Conservation (phyloP, 2,113 vertebrate genomes). For the Vicugna pacos region DNA sequence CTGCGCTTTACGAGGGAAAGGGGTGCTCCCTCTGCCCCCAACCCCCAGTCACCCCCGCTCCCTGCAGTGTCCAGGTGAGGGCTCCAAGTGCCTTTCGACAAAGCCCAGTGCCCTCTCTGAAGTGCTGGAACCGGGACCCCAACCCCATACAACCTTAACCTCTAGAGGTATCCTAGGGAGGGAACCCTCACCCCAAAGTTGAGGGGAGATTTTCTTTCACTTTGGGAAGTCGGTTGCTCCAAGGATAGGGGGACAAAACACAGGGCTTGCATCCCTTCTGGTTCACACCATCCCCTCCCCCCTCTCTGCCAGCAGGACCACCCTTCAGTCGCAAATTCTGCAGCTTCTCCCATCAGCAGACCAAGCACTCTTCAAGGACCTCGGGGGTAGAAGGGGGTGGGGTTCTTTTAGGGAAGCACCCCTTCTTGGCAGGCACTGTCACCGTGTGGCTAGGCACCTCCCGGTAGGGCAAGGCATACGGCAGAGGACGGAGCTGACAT, state of each 20-base stretch:
- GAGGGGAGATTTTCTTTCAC: conserved; percentile 31
- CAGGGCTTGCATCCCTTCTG: neutral
- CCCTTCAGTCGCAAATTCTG: neutral
- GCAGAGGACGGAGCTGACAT: neutral
- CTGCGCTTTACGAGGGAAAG: neutral
- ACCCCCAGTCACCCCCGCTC: neutral
- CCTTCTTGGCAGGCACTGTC: neutral
- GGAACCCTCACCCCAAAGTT: conserved; percentile 59
- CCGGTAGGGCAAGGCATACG: neutral
- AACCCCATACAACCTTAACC: neutral
- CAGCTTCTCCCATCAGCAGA: neutral
- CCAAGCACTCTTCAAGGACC: neutral
- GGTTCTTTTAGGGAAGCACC: neutral
- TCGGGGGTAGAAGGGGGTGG: neutral
- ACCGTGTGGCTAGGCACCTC: neutral
- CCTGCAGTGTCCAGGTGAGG: conserved; percentile 66
- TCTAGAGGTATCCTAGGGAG: neutral
- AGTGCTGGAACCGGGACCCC: neutral
- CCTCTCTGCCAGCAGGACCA: neutral
- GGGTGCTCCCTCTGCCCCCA: neutral
- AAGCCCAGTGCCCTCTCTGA: neutral
- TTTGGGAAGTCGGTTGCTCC: conserved; percentile 59
- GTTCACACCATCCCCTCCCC: neutral
- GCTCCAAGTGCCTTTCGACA: conserved; percentile 53
- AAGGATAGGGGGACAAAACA: neutral